Evolutionary conservation across 2,113 vertebrate genomes (phyloP), one percentile per base, ranked within the genome.

Genomic region (Silurus asotus): DNA sequence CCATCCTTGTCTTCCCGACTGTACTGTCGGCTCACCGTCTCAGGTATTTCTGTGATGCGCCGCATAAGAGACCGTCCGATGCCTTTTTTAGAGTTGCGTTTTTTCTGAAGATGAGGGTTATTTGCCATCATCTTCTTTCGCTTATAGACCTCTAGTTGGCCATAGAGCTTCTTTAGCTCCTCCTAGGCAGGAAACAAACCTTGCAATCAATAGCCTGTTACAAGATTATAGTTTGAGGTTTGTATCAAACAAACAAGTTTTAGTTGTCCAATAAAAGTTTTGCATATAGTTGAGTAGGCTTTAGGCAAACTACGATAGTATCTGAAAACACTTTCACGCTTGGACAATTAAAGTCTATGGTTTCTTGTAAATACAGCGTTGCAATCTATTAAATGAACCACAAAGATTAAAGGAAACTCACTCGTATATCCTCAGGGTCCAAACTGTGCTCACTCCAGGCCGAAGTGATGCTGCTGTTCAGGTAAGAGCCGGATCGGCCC

Each of bases 111-210:
- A 90, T 99, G 98, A 69, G 98, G 98, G 86, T 99, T 99, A 90
- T 99, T 99, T 9, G 97, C 97, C 90, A 99, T 96, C 98, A 99
- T 99, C 92, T 99, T 99, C 92, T 99, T 99, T 86, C 97, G 95
- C 92, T 99, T 99, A 89, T 99, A 99, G 88, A 99, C 96, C 94
- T 99, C 98, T 89, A 99, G 87, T 80, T 99, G 98, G n/a, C 96
- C 94, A 0, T 99, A 99, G 0, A 99, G 94, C 92, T 99, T 99
- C 93, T 99, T 99, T 89, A 99, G 90, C 84, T 99, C 98, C 86
- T 99, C 98, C 98, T 99, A 70, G 45, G 8, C 76, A 86, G 9
- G 93, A 86, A 93, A 64, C n/a, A 75, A 61, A 76, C 37, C 45
- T 82, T 17, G 77, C 17, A 80, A 48, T 61, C 61, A 80, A 23